Evolutionary conservation across 1,140 invertebrate genomes (phyloP).

Genomic region (Orchestia grillus): DNA sequence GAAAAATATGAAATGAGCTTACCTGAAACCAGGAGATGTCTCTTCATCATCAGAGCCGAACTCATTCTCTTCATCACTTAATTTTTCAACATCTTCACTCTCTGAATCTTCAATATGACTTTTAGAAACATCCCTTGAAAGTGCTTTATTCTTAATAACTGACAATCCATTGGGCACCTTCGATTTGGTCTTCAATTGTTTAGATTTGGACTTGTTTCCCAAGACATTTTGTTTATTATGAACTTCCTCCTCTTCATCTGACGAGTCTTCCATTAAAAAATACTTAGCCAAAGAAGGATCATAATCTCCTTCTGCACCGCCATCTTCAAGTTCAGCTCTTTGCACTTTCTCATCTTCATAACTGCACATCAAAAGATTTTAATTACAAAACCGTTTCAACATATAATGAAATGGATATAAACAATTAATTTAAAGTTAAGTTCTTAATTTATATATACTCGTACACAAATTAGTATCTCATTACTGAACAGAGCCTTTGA

Average conservation of each 20-base stretch:
- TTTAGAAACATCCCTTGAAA: background rate
- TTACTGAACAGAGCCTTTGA: background rate
- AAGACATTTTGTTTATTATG: background rate
- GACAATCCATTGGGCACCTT: background rate
- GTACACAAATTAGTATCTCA: too few relatives aligned
- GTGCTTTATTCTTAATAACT: background rate
- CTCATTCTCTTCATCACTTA: background rate
- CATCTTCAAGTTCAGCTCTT: background rate
- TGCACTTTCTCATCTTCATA: constrained; percentile 5
- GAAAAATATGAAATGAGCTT: background rate
- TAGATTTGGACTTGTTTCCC: background rate
- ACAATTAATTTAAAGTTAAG: background rate
- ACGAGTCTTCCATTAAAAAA: constrained; percentile 18
- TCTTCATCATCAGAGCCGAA: background rate
- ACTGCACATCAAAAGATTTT: background rate
- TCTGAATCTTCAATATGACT: background rate
- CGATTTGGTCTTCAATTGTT: background rate
- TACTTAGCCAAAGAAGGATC: constrained; percentile 25
- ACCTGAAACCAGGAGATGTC: constrained; percentile 7
- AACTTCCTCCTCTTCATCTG: background rate
- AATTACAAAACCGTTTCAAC: background rate
- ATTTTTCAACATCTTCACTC: background rate
- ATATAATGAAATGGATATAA: background rate
- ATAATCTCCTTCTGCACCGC: background rate
- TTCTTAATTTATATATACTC: too few relatives aligned